Evolutionary conservation across 1,140 invertebrate genomes (phyloP), one percentile per base, ranked within the genome.

Genomic region (Neelides sp.): DNA sequence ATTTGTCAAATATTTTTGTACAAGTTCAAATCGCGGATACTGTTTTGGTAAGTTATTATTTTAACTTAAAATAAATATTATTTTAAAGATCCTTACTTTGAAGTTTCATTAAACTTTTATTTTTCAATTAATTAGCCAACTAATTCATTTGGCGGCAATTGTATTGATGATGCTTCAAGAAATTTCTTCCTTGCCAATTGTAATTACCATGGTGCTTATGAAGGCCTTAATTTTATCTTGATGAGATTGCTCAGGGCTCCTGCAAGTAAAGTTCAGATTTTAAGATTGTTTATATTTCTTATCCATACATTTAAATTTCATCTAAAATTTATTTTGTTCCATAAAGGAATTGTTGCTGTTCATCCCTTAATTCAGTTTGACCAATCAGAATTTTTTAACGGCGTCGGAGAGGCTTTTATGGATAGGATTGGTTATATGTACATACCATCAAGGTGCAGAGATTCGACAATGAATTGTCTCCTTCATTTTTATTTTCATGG

Each of bases 401-500:
- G 37, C 1, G 8, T 30, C 17, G 45, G 50, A 7, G 45, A n/a
- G 4, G 35, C 39, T 47, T n/a, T 42, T n/a, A 53, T 57, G 55
- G 55, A 57, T 28, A n/a, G 2, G n/a, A n/a, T 47, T 12, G 55
- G 55, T 17, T 57, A 35, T 39, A n/a, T 53, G 1, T 57, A 57
- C 48, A 41, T 57, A 0, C 55, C 55, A 23, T 30, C 19, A 4
- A 32, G 27, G 13, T 57, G 55, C 19, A 15, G 39, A 40, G 32
- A 12, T 2, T 23, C 34, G 26, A 15, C 36, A 19, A 42, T 8
- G 8, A 19, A 43, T 8, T 57, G 55, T 34, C 30, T 49, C 1
- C 30, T 57, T 1, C 55, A 57, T 50, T 50, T 57, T 12, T 57
- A 57, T 20, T 57, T 57, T 30, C 55, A 57, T 27, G 55, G 55